A percentile compares a stretch with the other conserved stretches of the same genome.
phyloP scores from a whole-genome alignment of 2,888 invertebrate species.

The Clivina fossor region DNA sequence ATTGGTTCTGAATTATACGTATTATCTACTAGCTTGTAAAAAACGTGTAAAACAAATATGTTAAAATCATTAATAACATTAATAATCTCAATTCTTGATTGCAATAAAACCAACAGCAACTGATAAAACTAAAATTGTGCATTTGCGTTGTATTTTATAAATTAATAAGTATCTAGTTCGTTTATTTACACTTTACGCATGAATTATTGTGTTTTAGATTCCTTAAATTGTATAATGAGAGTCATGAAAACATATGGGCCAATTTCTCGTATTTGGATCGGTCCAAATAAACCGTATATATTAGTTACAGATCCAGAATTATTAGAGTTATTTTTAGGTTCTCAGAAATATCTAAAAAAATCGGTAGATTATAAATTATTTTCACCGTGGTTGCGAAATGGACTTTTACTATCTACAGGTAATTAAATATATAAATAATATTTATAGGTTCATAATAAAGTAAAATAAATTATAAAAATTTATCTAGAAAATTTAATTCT shows the following conservation, averaged over 20 bases:
- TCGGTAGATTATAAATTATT: conserved; percentile 39
- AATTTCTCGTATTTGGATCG: conserved; percentile 35
- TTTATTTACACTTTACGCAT: background rate
- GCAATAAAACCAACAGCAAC: no score
- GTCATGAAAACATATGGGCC: conserved; percentile 35
- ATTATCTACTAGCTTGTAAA: no score
- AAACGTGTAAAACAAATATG: no score
- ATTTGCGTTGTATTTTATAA: no score
- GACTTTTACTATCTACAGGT: conserved; percentile 39
- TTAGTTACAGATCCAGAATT: conserved; percentile 39
- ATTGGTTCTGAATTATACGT: no score
- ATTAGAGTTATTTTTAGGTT: conserved; percentile 38
- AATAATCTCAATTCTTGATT: no score
- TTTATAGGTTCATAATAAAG: background rate
- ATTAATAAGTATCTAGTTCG: no score
- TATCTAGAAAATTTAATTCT: background rate
- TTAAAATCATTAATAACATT: no score
- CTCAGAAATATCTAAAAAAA: conserved; percentile 40
- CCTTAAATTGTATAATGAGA: conserved; percentile 20
- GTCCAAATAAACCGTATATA: conserved; percentile 31
- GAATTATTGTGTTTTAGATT: conserved; percentile 16
- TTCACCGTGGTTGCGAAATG: conserved; percentile 39
- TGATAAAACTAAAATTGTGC: no score
- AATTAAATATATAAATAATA: conserved; percentile 5
- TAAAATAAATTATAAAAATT: background rate